Percentiles rank a stretch among this genome's conserved stretches.
These are phyloP conservation scores for Acleris emargana DNA, from an alignment of 2,888 invertebrate genomes.

Conservation along the genomic window DNA sequence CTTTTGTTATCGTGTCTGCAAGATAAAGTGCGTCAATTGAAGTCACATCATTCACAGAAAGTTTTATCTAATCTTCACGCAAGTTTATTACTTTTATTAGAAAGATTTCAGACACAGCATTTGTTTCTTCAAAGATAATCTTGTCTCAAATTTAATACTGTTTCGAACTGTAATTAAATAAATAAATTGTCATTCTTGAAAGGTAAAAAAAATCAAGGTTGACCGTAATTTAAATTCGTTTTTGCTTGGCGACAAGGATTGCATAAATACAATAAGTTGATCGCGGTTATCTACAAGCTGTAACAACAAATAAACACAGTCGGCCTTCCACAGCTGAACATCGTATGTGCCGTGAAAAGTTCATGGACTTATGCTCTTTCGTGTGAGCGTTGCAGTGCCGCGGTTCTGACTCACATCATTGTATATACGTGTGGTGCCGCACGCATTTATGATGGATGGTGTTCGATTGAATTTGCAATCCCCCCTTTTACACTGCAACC, in stretches of 20 bases:
- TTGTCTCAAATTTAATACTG: background rate
- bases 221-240: conserved; percentile 16
- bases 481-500: conserved; percentile 1
- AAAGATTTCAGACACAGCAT: conserved; percentile 14
- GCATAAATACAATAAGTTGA: conserved; percentile 30
- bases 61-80: conserved; percentile 26
- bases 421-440: conserved; percentile 27
- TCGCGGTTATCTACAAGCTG: conserved; percentile 33
- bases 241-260: conserved; percentile 32
- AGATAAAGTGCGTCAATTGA: conserved; percentile 26
- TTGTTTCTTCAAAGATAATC: conserved; percentile 4
- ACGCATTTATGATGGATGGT: conserved; percentile 25
- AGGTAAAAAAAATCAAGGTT: conserved; percentile 11
- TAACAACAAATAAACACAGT: conserved; percentile 36
- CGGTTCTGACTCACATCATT: conserved; percentile 25
- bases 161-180: too few species aligned
- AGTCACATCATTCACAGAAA: conserved; percentile 24
- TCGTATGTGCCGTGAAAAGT: background rate
- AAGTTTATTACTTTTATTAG: conserved; percentile 13
- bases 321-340: conserved; percentile 1
- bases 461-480: conserved; percentile 4
- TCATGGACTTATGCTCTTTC: conserved; percentile 4
- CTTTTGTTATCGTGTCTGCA: conserved; percentile 24
- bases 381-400: background rate
- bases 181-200: background rate